phyloP scores from a whole-genome alignment of 1,140 invertebrate genomes.

The Cyclina sinensis region DNA sequence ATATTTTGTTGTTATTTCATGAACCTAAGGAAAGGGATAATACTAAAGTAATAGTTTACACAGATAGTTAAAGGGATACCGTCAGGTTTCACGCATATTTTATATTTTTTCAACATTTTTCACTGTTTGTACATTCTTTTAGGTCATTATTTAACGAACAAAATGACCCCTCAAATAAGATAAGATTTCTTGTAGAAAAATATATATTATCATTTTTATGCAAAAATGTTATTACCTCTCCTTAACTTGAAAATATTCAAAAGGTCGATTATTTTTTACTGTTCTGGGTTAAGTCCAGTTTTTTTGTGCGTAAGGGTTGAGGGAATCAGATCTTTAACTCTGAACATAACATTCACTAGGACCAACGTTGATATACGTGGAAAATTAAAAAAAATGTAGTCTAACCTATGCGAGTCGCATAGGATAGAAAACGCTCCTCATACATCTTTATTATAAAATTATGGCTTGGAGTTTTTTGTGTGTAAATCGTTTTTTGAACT shows the following conservation, averaged over 20 bases:
- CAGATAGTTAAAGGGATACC: slow-evolving; percentile 41
- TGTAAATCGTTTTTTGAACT: slow-evolving; percentile 28
- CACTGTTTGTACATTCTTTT: slow-evolving; percentile 44
- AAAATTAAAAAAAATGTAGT: slow-evolving; percentile 20
- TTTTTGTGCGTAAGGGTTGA: slow-evolving; percentile 40
- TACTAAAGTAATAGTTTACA: slow-evolving; percentile 41
- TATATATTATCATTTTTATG: slow-evolving; percentile 42
- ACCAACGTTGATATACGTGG: slow-evolving; percentile 40
- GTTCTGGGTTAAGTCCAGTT: slow-evolving; percentile 43
- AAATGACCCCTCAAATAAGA: slow-evolving; percentile 37
- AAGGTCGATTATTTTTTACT: slow-evolving; percentile 42
- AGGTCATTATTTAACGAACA: slow-evolving; percentile 44
- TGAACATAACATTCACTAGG: slow-evolving; percentile 33
- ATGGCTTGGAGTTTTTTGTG: slow-evolving; percentile 38
- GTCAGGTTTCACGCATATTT: slow-evolving; percentile 35
- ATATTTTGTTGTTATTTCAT: slow-evolving; percentile 45
- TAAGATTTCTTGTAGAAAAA: slow-evolving; percentile 45
- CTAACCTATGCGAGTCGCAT: slow-evolving; percentile 16
- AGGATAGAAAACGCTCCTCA: slow-evolving; percentile 26
- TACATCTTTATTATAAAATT: slow-evolving; percentile 12
- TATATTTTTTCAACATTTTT: slow-evolving; percentile 46
- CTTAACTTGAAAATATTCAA: slow-evolving; percentile 43
- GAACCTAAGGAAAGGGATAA: slow-evolving; percentile 43
- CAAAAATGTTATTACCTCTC: slow-evolving; percentile 41
- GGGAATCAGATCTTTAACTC: slow-evolving; percentile 28